Evolutionary conservation across 1,140 invertebrate species (phyloP), one percentile per base, ranked within the genome.

Genomic region (Hypothenemus hampei): DNA sequence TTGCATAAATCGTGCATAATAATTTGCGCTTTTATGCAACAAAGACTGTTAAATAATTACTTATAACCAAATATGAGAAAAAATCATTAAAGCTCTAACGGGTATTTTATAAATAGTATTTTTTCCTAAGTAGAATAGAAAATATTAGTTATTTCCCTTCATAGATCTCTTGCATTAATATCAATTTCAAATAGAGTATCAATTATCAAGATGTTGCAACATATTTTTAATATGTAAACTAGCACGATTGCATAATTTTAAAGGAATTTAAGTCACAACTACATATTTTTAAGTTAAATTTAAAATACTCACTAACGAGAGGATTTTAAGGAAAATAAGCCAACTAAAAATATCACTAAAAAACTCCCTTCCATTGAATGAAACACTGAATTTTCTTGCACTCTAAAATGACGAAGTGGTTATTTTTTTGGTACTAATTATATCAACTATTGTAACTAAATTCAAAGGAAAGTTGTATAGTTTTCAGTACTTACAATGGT

Each of bases 301-400:
- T 3, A 48, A 20, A 11, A 46, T 46, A 55, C 52, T 55, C 33
- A 55, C 52, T 37, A 55, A 19, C 1, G 21, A 19, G 18, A 55
- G 29, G 26, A 55, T 55, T 55, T 55, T 55, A 22, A 55, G 20
- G 43, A 55, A 46, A 29, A 55, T 46, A 11, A 55, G 10, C 40
- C 41, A 45, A 46, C 26, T 39, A 55, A 46, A 55, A 40, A 36
- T 13, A 50, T 24, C 21, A 35, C 36, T 31, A 20, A 20, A 21
- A 31, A 24, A 45, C 15, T 29, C 43, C 6, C 22, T 19, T 15
- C 45, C 26, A 35, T 19, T 21, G 11, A 3, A 20, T 4, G 40
- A 23, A 11, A 21, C n/a, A 15, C 7, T n/a, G n/a, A 8, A 2
- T 7, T 37, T 37, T 1, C 16, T 37, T 16, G 8, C 6, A 21